A percentile compares a stretch with the other conserved stretches of the same genome.
phyloP scores from a whole-genome alignment of 2,797 vertebrate species.

The Decapterus maruadsi region DNA sequence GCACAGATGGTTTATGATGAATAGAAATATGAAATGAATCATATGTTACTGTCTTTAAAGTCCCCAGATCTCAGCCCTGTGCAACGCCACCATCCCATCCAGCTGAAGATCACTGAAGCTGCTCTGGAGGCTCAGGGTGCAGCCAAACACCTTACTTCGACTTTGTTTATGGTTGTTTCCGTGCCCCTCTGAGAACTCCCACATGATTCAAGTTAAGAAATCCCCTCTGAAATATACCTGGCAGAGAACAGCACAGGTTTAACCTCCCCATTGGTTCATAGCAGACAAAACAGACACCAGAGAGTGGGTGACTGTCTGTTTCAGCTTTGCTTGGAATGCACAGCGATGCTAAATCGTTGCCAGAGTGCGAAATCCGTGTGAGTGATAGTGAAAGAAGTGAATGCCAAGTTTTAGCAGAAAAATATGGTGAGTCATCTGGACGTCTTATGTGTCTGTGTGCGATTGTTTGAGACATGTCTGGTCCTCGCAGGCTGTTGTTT shows the following conservation, averaged over 20 bases:
- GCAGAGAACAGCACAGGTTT: background rate
- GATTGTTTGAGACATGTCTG: constrained; percentile 63
- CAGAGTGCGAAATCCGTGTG: constrained; percentile 20
- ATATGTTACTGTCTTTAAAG: background rate
- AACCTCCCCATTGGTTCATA: background rate
- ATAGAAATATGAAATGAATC: background rate
- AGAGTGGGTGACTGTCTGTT: constrained; percentile 41
- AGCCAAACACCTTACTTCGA: background rate
- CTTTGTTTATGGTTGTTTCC: background rate
- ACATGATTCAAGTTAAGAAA: background rate
- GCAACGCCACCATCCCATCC: background rate
- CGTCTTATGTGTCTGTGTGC: constrained; percentile 47
- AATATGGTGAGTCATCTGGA: constrained; percentile 57
- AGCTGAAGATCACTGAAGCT: background rate
- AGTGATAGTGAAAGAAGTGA: constrained; percentile 33
- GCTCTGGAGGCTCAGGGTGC: background rate
- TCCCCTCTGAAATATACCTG: background rate
- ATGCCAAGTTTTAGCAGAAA: constrained; percentile 35
- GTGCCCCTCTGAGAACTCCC: background rate
- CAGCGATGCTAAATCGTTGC: constrained; percentile 10
- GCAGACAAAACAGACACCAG: constrained; percentile 56
- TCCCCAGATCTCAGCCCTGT: background rate
- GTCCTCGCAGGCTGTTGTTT: constrained; percentile 33
- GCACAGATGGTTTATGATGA: background rate
- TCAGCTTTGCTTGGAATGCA: constrained; percentile 26